These are phyloP conservation scores for Euphydryas editha DNA, from an alignment of 2,888 invertebrate genomes.

Conservation along the genomic window DNA sequence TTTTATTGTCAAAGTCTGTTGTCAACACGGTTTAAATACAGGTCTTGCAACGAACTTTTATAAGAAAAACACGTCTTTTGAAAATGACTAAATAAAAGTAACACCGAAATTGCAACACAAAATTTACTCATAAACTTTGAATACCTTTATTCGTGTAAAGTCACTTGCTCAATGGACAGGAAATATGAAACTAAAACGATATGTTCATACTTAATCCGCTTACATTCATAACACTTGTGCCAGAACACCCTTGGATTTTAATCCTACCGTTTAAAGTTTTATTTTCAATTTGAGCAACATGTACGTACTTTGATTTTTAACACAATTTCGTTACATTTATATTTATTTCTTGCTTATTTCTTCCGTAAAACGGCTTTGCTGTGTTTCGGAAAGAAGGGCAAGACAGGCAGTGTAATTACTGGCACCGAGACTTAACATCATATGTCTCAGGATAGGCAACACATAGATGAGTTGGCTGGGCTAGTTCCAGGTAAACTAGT, in stretches of 20 bases:
- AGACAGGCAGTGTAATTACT: too few relatives aligned
- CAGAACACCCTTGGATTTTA: conserved; percentile 30
- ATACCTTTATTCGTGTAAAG: conserved; percentile 26
- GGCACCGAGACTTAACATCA: too few relatives aligned
- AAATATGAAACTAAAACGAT: conserved; percentile 33
- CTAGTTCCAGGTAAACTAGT: too few relatives aligned
- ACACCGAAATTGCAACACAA: conserved; percentile 24
- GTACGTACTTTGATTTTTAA: background rate
- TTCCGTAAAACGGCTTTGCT: too few relatives aligned
- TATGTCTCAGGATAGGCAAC: too few relatives aligned
- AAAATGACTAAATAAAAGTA: conserved; percentile 2
- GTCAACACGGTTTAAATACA: too few relatives aligned
- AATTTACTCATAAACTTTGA: conserved; percentile 34
- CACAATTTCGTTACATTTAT: background rate
- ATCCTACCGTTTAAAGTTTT: conserved; percentile 36
- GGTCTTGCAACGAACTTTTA: too few relatives aligned
- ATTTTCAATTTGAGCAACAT: conserved; percentile 11
- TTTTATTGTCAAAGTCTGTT: too few relatives aligned
- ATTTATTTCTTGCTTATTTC: too few relatives aligned
- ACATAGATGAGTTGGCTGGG: too few relatives aligned
- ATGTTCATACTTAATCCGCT: conserved; percentile 34
- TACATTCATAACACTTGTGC: conserved; percentile 33
- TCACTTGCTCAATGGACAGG: conserved; percentile 20
- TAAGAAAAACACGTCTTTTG: background rate
- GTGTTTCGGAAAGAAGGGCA: background rate